phyloP scores from a whole-genome alignment of 2,797 vertebrate genomes.

The Mico argentatus region DNA sequence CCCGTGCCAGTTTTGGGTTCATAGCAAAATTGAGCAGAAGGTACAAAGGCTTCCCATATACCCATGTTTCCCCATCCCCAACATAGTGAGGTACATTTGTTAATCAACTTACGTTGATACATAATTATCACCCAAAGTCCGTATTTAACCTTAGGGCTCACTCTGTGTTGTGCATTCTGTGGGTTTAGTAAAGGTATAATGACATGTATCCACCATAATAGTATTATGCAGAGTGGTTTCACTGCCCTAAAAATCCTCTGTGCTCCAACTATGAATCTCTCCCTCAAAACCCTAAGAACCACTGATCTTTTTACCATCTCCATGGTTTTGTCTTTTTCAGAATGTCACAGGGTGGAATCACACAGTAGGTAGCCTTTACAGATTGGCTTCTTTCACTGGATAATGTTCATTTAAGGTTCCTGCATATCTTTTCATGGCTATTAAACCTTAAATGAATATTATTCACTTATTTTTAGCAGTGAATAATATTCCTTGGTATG shows the following conservation, averaged over 20 bases:
- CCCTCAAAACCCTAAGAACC: neutral
- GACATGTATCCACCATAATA: neutral
- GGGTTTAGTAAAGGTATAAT: neutral
- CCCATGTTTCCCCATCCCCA: rapidly evolving
- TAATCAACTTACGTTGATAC: neutral
- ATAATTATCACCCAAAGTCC: neutral
- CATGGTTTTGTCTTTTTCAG: neutral
- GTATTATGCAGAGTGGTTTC: neutral
- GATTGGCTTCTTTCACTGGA: neutral
- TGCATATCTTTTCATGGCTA: neutral
- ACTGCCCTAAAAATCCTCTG: neutral
- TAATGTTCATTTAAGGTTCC: neutral
- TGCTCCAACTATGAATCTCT: neutral
- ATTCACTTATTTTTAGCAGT: neutral
- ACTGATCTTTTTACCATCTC: neutral
- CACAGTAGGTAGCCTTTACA: neutral
- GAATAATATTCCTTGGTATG: neutral
- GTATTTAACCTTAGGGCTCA: neutral
- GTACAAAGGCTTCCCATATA: neutral
- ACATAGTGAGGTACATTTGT: neutral
- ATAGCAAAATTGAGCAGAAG: neutral
- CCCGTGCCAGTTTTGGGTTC: neutral
- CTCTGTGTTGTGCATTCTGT: neutral
- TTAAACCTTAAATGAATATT: too few relatives aligned
- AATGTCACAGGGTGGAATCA: neutral